These are phyloP conservation scores for Sebastes steindachneri DNA, from an alignment of 2,797 vertebrate genomes.

Conservation along the genomic window DNA sequence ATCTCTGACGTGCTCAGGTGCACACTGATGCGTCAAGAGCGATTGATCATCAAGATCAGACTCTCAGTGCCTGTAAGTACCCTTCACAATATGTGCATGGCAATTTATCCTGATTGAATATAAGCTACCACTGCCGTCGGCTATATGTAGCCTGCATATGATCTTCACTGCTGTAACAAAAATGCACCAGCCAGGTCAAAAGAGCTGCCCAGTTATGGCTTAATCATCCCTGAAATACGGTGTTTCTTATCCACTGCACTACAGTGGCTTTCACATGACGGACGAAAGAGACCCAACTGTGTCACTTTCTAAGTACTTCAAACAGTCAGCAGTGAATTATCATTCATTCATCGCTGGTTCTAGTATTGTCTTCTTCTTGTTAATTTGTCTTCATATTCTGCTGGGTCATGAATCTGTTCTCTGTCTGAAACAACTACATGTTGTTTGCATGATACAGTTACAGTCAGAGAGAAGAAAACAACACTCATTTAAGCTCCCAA, in stretches of 20 bases:
- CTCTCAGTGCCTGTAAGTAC: constrained; percentile 29
- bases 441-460: not conserved
- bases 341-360: not conserved
- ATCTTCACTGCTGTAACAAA: not conserved
- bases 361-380: not conserved
- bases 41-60: constrained; percentile 62
- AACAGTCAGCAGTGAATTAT: not conserved
- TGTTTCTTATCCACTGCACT: not conserved
- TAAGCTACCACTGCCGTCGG: not conserved
- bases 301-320: not conserved
- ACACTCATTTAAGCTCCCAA: not conserved
- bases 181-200: not conserved
- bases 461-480: not conserved
- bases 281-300: not conserved
- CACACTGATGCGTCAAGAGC: constrained; percentile 15
- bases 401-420: not conserved
- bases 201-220: not conserved
- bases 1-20: constrained; percentile 46
- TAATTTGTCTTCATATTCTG: not conserved
- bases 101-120: constrained; percentile 50
- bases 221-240: not conserved
- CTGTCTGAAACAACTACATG: not conserved
- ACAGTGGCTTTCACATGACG: not conserved
- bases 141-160: constrained; percentile 1
- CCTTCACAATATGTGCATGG: constrained; percentile 24